Conservation (phyloP, 2,113 vertebrate genomes). For the Crotalus helleri region DNA sequence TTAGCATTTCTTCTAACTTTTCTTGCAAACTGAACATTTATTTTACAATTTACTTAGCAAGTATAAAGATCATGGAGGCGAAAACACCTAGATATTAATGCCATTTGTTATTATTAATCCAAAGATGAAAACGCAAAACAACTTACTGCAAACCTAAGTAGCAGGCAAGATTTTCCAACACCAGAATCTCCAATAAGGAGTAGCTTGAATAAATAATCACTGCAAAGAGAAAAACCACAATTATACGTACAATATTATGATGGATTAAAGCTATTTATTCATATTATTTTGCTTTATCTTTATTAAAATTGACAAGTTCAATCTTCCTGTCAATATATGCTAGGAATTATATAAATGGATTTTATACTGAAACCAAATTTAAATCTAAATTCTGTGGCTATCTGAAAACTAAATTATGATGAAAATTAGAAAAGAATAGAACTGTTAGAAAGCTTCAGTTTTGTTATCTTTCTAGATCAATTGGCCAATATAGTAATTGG, state of each 20-base stretch:
- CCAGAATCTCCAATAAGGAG: slow-evolving; percentile 98
- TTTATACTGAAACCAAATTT: neutral
- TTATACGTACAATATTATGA: neutral
- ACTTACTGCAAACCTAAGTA: slow-evolving; percentile 98
- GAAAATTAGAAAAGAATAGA: neutral
- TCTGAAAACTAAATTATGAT: neutral
- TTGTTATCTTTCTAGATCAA: neutral
- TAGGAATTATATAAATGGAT: neutral
- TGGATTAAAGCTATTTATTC: neutral
- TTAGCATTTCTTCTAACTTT: neutral
- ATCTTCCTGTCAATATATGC: neutral
- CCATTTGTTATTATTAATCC: neutral
- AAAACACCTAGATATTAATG: neutral
- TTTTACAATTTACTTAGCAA: neutral
- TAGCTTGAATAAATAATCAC: slow-evolving; percentile 99
- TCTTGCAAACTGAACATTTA: neutral
- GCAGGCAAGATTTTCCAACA: slow-evolving; percentile 97
- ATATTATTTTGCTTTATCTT: neutral
- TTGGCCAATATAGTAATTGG: neutral
- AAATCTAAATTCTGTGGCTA: neutral
- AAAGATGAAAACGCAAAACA: slow-evolving; percentile 46
- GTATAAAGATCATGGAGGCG: neutral
- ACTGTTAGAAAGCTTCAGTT: neutral
- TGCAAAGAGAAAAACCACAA: slow-evolving; percentile 62
- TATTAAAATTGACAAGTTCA: neutral